Conservation (phyloP, 2,797 vertebrate genomes). For the Bucorvus abyssinicus region DNA sequence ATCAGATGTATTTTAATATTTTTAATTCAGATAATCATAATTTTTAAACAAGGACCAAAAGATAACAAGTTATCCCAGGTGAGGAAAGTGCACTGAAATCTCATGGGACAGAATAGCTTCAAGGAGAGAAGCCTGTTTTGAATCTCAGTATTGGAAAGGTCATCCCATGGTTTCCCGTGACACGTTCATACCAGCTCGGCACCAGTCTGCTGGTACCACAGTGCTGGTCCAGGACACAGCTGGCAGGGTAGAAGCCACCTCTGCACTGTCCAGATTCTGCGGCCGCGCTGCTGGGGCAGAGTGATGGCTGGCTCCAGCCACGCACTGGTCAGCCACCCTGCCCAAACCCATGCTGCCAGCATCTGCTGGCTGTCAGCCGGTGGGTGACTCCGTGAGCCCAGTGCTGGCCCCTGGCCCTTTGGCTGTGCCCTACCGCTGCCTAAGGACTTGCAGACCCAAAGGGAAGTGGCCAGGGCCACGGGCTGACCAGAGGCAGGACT, state of each 20-base stretch:
- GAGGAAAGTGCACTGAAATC: not conserved
- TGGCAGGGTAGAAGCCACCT: not conserved
- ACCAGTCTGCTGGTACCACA: fast-evolving
- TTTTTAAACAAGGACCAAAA: not conserved
- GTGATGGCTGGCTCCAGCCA: not conserved
- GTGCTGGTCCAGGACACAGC: not conserved
- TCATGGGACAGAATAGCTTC: slow-evolving; percentile 13
- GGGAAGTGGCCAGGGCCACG: not conserved
- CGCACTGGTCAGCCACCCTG: not conserved
- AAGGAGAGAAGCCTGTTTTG: slow-evolving; percentile 15
- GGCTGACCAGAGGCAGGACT: not conserved
- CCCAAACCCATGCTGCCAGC: not conserved
- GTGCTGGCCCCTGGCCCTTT: fast-evolving
- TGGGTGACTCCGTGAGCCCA: fast-evolving
- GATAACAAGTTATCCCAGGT: not conserved
- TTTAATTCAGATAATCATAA: fast-evolving
- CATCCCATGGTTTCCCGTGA: not conserved
- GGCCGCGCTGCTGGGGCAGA: fast-evolving
- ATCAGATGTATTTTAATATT: not conserved
- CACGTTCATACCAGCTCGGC: not conserved
- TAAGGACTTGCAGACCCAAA: fast-evolving
- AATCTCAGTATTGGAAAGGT: not conserved
- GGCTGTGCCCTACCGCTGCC: not conserved
- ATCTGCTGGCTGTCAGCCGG: fast-evolving
- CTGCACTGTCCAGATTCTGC: not conserved